Base-by-base conservation (phyloP, 2,797 vertebrate genomes). In the Sebastolobus altivelis region DNA sequence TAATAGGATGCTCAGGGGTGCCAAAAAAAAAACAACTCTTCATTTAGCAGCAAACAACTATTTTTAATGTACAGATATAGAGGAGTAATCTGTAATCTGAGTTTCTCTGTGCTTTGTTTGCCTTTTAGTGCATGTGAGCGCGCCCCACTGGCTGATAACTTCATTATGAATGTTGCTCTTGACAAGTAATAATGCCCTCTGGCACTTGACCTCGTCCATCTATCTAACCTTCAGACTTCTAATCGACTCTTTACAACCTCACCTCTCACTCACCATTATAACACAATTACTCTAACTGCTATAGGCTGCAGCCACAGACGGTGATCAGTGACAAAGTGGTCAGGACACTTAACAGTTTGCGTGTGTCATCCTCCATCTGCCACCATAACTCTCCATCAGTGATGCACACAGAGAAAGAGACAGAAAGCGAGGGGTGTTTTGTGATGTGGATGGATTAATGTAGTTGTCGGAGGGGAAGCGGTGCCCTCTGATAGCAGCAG, bases 351-450 rank as follows among this genome's bases (percentile, higher is more conserved):
- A 74, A 79, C 72, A 73, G 73, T 84, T 80, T 81, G 70, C 54
- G 37, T 65, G 83, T 77, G 84, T 87, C 81, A 79, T 79, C 75
- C 54, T 77, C 55, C 81, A 84, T 87, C 76, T 65, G 89, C 71
- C 81, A 29, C 38, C 65, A 25, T 4, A 27, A 16, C 61, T 72
- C 60, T 63, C 22, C 13, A 7, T 56, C 75, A 75, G 76, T 0
- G 49, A 67, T 4, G 13, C 54, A 46, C 37, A 54, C 18, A 63
- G 18, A 67, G 7, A 71, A 59, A 76, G 22, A 73, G 49, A 60
- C 27, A 25, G 31, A 56, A 66, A 69, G 46, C 20, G 65, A 65
- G 10, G 63, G 70, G 52, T 73, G 70, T 46, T 67, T 59, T 38
- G 56, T 49, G 35, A 52, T 35, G 29, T 22, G 49, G 43, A 60